These are phyloP conservation scores for Mesocricetus auratus DNA, from an alignment of 2,113 vertebrate species.

Conservation along the genomic window DNA sequence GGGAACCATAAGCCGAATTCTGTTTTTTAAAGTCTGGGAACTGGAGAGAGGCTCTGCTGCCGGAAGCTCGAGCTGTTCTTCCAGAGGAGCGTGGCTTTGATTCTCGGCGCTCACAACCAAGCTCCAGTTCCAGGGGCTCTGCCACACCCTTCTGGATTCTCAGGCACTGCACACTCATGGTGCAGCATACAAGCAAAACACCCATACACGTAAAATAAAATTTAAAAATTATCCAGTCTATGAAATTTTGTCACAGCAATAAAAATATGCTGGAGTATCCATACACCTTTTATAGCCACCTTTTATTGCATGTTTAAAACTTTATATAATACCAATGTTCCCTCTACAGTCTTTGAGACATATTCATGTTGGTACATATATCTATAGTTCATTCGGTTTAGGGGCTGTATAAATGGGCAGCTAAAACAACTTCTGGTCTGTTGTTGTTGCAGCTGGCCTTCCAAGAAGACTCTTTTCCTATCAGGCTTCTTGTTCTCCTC, in stretches of 20 bases:
- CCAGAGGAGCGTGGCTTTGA: neutral
- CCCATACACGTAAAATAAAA: neutral
- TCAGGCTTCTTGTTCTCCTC: neutral
- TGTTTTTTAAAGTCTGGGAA: neutral
- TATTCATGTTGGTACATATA: no score
- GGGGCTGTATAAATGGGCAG: neutral
- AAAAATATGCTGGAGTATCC: neutral
- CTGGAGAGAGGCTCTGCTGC: neutral
- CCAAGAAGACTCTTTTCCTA: neutral
- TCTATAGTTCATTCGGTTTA: neutral
- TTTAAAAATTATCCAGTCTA: neutral
- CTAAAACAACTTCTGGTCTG: neutral
- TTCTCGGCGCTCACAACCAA: neutral
- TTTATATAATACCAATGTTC: no score
- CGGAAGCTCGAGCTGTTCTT: neutral
- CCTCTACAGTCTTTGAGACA: neutral
- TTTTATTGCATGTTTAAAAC: neutral
- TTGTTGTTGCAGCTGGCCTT: neutral
- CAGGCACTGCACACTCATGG: neutral
- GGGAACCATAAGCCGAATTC: neutral
- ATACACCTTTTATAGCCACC: neutral
- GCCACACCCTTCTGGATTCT: neutral
- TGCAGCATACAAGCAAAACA: neutral
- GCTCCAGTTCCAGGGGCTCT: neutral
- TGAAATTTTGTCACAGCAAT: neutral